Evolutionary conservation across 2,888 invertebrate genomes (phyloP), one percentile per base, ranked within the genome.

Genomic region (Chorisops tibialis): DNA sequence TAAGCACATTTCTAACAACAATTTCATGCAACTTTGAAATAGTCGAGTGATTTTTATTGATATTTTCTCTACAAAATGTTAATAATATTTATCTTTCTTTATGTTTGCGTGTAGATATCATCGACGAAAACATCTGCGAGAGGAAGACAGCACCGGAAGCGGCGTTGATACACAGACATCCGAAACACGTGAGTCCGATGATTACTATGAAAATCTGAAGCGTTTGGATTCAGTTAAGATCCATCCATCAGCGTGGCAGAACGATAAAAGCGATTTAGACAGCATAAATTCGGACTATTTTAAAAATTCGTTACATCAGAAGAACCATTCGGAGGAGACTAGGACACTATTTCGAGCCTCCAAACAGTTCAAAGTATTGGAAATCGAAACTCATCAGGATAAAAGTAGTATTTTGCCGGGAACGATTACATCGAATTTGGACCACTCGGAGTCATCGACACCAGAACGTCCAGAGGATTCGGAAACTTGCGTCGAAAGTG

Each of bases 271-370:
- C 66, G 79, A 79, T 67, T 75, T 79, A 69, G 79, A 77, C 67
- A 79, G 79, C 64, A 70, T 79, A 19, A 77, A 79, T 64, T 79
- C 79, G 11, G 78, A 78, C 52, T 78, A 78, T 63, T 79, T 79
- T 62, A 76, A 77, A 67, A 75, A 79, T 52, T 79, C 79, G 2
- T 65, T 75, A 63, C 78, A 79, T 65, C 78, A 79, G 66, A 70
- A 67, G 16, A 73, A 73, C 51, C 66, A 68, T 4, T 18, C 14
- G 16, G 18, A 18, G 6, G 30, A 18, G 4, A 7, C 38, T 19
- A 4, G 6, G n/a, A 30, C 50, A 12, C 18, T 49, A 1, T 1
- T 21, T 9, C 6, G 52, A 60, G 63, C 59, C 37, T 65, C 52
- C 51, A 63, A 64, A 65, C 69, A 70, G 54, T 67, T 59, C 45